Percentiles rank a stretch among this genome's conserved stretches.
These are phyloP conservation scores for Cosmia pyralina DNA, from an alignment of 2,888 invertebrate genomes.

Conservation along the genomic window DNA sequence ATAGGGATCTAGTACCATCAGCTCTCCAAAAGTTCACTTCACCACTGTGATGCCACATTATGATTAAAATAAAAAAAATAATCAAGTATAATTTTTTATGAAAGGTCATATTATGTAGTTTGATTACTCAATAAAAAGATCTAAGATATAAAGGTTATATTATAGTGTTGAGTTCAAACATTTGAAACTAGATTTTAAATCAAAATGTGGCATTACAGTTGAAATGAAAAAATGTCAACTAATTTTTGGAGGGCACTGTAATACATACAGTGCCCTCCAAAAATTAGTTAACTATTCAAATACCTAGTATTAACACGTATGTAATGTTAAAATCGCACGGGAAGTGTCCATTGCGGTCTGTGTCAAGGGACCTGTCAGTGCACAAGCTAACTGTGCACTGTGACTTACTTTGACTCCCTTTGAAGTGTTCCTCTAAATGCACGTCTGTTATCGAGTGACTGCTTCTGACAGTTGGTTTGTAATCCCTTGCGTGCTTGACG, in stretches of 20 bases:
- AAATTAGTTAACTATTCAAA: slow-evolving; percentile 25
- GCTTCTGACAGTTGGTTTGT: slow-evolving; percentile 18
- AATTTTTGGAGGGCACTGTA: too few species aligned
- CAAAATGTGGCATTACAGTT: too few species aligned
- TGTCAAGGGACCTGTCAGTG: slow-evolving; percentile 37
- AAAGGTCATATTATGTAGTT: too few species aligned
- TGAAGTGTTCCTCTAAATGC: slow-evolving; percentile 48
- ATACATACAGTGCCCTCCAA: too few species aligned
- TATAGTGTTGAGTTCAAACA: too few species aligned
- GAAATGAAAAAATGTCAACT: too few species aligned
- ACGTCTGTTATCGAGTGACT: slow-evolving; percentile 21
- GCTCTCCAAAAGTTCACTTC: neutral
- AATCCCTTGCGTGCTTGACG: slow-evolving; percentile 29
- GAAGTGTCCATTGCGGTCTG: slow-evolving; percentile 22
- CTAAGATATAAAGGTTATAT: too few species aligned
- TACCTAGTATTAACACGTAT: slow-evolving; percentile 10
- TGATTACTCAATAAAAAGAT: too few species aligned
- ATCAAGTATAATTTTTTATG: too few species aligned
- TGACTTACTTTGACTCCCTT: slow-evolving; percentile 39
- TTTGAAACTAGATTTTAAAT: too few species aligned
- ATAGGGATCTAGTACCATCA: neutral
- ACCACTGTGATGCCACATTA: too few species aligned
- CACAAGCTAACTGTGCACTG: slow-evolving; percentile 30
- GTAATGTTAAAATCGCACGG: slow-evolving; percentile 2
- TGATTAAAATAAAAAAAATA: too few species aligned